phyloP scores from a whole-genome alignment of 2,797 vertebrate species.

The Coreius guichenoti region DNA sequence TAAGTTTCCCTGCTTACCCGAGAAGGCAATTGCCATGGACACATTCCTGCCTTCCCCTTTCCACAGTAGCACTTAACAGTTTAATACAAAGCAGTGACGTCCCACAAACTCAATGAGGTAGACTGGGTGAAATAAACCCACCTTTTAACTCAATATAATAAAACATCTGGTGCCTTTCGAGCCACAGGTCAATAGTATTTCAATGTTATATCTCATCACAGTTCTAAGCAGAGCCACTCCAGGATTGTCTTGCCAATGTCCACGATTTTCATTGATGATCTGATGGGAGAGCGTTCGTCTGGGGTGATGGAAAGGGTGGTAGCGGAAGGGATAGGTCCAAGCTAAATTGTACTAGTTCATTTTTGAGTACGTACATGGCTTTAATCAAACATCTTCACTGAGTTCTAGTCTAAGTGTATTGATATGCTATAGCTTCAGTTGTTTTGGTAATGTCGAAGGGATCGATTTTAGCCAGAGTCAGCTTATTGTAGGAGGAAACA shows the following conservation, averaged over 20 bases:
- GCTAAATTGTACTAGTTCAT: constrained; percentile 77
- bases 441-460: constrained; percentile 79
- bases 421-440: constrained; percentile 73
- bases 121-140: constrained; percentile 83
- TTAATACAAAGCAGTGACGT: constrained; percentile 85
- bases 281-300: constrained; percentile 76
- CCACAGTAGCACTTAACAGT: constrained; percentile 84
- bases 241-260: constrained; percentile 84
- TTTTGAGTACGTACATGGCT: constrained; percentile 81
- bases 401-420: constrained; percentile 72
- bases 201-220: constrained; percentile 66
- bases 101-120: constrained; percentile 86
- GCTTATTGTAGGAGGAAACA: constrained; percentile 74
- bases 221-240: constrained; percentile 76
- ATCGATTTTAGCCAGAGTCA: constrained; percentile 76
- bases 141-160: constrained; percentile 77
- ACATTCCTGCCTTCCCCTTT: constrained; percentile 71
- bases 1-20: constrained; percentile 84
- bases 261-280: constrained; percentile 76
- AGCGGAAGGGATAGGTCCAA: constrained; percentile 75
- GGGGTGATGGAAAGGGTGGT: constrained; percentile 65
- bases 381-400: constrained; percentile 73
- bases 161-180: constrained; percentile 74
- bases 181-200: constrained; percentile 76
- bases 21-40: constrained; percentile 75